These are phyloP conservation scores for Oncorhynchus gorbuscha DNA, from an alignment of 2,113 vertebrate species.

Conservation along the genomic window DNA sequence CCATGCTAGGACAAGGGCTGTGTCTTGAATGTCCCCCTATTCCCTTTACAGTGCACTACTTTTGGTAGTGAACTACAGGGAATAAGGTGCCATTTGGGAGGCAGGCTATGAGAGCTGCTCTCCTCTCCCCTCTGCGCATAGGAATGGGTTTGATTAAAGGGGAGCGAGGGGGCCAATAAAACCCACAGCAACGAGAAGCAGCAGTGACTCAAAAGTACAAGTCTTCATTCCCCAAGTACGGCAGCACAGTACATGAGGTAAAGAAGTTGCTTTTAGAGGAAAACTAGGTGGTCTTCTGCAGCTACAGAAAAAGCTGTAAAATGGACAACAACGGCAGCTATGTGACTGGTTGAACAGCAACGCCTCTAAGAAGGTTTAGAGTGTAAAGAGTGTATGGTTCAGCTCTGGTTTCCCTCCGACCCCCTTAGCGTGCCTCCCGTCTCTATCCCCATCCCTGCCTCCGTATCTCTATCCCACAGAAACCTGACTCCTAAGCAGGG, in stretches of 20 bases:
- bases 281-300: neutral
- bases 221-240: neutral
- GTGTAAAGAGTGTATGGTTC: slow-evolving; percentile 13
- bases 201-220: neutral
- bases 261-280: slow-evolving; percentile 2
- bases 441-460: slow-evolving; percentile 20
- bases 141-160: neutral
- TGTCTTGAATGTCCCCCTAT: too few relatives aligned
- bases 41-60: too few relatives aligned
- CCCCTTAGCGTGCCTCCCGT: neutral
- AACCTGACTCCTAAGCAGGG: slow-evolving; percentile 69
- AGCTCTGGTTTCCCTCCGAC: slow-evolving; percentile 66
- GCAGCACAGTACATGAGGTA: slow-evolving; percentile 4
- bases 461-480: slow-evolving; percentile 71
- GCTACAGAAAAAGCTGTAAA: slow-evolving; percentile 29
- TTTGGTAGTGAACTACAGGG: too few relatives aligned
- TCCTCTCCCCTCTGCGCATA: neutral
- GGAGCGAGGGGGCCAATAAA: neutral
- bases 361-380: slow-evolving; percentile 50
- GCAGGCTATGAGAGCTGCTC: neutral
- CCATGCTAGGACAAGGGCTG: neutral
- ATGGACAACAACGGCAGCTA: slow-evolving; percentile 32
- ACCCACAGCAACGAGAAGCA: neutral
- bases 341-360: slow-evolving; percentile 55
- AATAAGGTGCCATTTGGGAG: too few relatives aligned